phyloP scores from a whole-genome alignment of 2,113 vertebrate species.

The Riparia riparia region DNA sequence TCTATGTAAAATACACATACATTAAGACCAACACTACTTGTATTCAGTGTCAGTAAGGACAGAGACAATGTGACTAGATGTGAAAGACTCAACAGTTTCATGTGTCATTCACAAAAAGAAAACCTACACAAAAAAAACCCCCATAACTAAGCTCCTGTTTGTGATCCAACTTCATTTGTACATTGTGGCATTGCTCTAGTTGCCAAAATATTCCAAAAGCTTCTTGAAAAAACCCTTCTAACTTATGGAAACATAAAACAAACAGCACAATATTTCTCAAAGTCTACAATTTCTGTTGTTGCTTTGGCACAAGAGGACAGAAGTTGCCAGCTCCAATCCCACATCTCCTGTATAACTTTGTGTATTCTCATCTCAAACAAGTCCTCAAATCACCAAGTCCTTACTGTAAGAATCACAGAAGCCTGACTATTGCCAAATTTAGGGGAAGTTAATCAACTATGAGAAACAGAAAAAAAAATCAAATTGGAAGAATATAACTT shows the following conservation, averaged over 20 bases:
- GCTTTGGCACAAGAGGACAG: background rate
- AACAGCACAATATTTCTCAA: background rate
- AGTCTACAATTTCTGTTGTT: background rate
- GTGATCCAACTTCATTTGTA: background rate
- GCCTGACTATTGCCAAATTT: background rate
- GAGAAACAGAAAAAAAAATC: background rate
- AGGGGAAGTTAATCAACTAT: background rate
- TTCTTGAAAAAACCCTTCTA: background rate
- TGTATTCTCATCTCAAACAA: background rate
- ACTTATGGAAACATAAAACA: background rate
- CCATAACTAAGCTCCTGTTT: background rate
- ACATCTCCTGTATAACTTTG: background rate
- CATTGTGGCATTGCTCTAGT: fast-evolving
- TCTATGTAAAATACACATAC: background rate
- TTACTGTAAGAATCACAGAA: fast-evolving
- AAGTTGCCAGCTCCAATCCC: background rate
- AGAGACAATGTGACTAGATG: fast-evolving
- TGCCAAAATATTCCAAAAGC: background rate
- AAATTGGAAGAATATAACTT: background rate
- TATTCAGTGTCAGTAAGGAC: background rate
- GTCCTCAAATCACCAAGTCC: background rate
- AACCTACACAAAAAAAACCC: background rate
- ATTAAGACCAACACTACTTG: background rate
- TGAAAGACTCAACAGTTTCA: background rate
- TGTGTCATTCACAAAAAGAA: background rate